Base-by-base conservation (phyloP, 2,113 vertebrate species). In the Butastur rufipennis region DNA sequence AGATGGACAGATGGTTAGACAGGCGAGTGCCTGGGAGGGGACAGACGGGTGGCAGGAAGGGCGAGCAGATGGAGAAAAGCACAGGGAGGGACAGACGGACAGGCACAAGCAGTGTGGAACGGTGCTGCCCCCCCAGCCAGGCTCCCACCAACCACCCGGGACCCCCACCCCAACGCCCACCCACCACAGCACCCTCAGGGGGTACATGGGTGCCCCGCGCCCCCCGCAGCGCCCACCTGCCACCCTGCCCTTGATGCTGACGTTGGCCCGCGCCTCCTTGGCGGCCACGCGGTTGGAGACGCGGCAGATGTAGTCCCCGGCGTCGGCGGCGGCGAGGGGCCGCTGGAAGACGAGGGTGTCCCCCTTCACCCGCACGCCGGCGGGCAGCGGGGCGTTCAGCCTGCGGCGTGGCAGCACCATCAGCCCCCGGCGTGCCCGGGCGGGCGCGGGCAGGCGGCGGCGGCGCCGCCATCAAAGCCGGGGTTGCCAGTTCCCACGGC, bases 261-360 rank as follows among this genome's bases (percentile, higher is more conserved):
- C 72, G 0, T 52, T 93, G 56, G 98, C 98, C 18, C 94, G 97
- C 0, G 96, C 94, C 77, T 96, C 98, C 74, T 97, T 98, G 1
- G 92, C 84, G 22, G 98, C 98, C 8, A 98, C 94, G 0, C 38
- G 83, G 86, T 99, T 99, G 65, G 77, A 93, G 43, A 98, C 98
- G 1, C 78, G 96, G 59, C 99, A 99, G 50, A 98, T 62, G 9
- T 99, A 99, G 32, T 96, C 63, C 3, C 99, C 99, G 1, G 97
- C 97, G 83, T 99, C 99, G 9, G 97, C 98, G 5, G 53, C 3
- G 9, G 92, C 94, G 50, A 99, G 95, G 0, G 97, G 93, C 18
- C 97, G 97, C 31, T 91, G 97, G 75, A 99, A 99, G 34, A 97
- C 52, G 27, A 99, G 97, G 5, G 94, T 98, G 87, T 88, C 98